Conservation (phyloP, 2,113 vertebrate species). For the Tachysurus fulvidraco region DNA sequence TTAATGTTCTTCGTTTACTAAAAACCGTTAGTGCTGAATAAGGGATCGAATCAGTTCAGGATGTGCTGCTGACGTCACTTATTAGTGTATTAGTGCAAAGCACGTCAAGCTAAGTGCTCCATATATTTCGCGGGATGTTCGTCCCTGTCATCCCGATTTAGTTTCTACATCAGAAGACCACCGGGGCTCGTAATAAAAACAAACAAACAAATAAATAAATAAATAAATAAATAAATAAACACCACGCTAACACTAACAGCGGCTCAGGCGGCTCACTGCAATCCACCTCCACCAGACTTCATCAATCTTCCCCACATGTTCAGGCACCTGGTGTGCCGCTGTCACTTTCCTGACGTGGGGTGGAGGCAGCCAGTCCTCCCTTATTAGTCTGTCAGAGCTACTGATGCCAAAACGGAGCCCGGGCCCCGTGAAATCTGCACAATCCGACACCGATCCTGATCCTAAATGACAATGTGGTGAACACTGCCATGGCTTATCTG, state of each 20-base stretch:
- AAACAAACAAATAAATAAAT: too few relatives aligned
- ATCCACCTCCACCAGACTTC: conserved; percentile 54
- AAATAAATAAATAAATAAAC: neutral
- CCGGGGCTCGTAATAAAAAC: conserved; percentile 43
- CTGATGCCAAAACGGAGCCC: conserved; percentile 51
- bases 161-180: conserved; percentile 46
- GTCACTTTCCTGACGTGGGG: conserved; percentile 57
- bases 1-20: neutral
- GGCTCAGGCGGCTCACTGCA: conserved; percentile 42
- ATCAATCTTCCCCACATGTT: conserved; percentile 60
- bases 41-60: neutral
- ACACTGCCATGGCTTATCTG: conserved; percentile 50
- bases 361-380: conserved; percentile 57
- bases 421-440: conserved; percentile 47
- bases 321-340: conserved; percentile 56
- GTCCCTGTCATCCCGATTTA: conserved; percentile 33
- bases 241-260: conserved; percentile 45
- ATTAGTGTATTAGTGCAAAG: neutral
- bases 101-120: neutral
- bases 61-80: neutral
- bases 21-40: neutral
- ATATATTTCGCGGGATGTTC: conserved; percentile 27
- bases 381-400: conserved; percentile 57
- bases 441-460: conserved; percentile 49
- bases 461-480: conserved; percentile 57